These are phyloP conservation scores for Achlya flavicornis DNA, from an alignment of 2,888 invertebrate genomes.

Conservation along the genomic window DNA sequence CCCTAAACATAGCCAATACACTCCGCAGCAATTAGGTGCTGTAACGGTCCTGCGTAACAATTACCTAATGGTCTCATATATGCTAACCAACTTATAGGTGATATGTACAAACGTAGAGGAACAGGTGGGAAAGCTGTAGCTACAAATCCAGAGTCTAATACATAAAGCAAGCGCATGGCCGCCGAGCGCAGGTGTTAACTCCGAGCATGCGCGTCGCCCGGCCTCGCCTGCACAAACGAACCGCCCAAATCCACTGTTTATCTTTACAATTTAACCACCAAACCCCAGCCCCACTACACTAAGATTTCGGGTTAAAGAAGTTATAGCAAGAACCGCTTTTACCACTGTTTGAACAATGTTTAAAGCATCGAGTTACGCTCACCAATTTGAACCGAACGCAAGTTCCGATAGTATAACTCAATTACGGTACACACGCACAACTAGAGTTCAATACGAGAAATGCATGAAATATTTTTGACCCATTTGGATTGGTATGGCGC, in stretches of 20 bases:
- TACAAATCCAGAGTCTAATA: slow-evolving; percentile 56
- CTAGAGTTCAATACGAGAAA: slow-evolving; percentile 72
- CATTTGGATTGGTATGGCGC: slow-evolving; percentile 75
- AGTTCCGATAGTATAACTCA: slow-evolving; percentile 65
- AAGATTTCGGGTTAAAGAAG: slow-evolving; percentile 55
- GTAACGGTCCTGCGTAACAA: neutral
- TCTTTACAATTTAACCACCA: slow-evolving; percentile 57
- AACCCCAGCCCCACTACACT: slow-evolving; percentile 51
- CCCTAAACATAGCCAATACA: neutral
- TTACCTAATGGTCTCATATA: slow-evolving; percentile 33
- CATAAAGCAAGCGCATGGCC: slow-evolving; percentile 66
- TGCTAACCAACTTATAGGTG: slow-evolving; percentile 51
- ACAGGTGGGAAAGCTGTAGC: slow-evolving; percentile 46
- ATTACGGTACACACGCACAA: slow-evolving; percentile 58
- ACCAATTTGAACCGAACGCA: slow-evolving; percentile 52
- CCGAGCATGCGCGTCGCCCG: slow-evolving; percentile 49
- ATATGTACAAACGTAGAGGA: slow-evolving; percentile 57
- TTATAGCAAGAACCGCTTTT: slow-evolving; percentile 50
- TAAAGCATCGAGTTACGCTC: slow-evolving; percentile 64
- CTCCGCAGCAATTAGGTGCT: neutral
- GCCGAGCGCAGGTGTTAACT: slow-evolving; percentile 75
- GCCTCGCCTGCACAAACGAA: slow-evolving; percentile 68
- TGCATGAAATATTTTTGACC: slow-evolving; percentile 78
- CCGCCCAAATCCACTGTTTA: slow-evolving; percentile 79
- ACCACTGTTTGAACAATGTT: slow-evolving; percentile 59